Base-by-base conservation (phyloP, 2,888 invertebrate genomes). In the Protonemura montana region DNA sequence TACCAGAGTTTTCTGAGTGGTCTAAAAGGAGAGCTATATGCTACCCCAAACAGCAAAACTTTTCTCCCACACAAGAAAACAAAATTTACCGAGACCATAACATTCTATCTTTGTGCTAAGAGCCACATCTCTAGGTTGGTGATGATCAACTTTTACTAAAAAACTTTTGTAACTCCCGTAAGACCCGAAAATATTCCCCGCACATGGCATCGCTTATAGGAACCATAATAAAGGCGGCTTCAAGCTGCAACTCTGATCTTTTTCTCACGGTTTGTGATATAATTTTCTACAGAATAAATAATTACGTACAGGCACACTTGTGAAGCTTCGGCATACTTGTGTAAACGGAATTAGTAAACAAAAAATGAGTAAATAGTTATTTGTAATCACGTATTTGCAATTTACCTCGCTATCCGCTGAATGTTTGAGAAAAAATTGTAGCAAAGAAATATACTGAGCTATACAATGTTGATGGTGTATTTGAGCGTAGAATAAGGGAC, bases 41-140 rank as follows among this genome's bases (percentile, higher is more conserved):
- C 35, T 59, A 59, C 42, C 41, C 82, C 82, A 41, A 82, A 82
- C 82, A 82, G 82, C 85, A 80, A 85, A 85, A 85, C 41, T 85
- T 85, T 85, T 35, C 85, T 77, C 77, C 41, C 80, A 29, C 85
- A 77, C 41, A 78, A 77, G 85, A 80, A 85, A 85, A 85, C 30
- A 85, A 85, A 85, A 85, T 85, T 85, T 85, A 76, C 30, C 78
- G 41, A 78, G 26, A 78, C 80, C 85, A 85, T 85, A 85, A 85
- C 35, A 41, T 85, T 85, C 85, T 80, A 85, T 85, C 85, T 80
- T 35, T 80, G 80, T 30, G 76, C 59, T 85, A 85, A 41, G 41
- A 82, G 35, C 82, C 41, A 82, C 21, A 29, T 82, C 30, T 82
- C 82, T 30, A 2, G 29, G 82, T 30, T 7, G 29, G 82, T 35